A percentile compares a stretch with the other conserved stretches of the same genome.
These are phyloP conservation scores for Gymnobelideus leadbeateri DNA, from an alignment of 2,113 vertebrate species.

Conservation along the genomic window DNA sequence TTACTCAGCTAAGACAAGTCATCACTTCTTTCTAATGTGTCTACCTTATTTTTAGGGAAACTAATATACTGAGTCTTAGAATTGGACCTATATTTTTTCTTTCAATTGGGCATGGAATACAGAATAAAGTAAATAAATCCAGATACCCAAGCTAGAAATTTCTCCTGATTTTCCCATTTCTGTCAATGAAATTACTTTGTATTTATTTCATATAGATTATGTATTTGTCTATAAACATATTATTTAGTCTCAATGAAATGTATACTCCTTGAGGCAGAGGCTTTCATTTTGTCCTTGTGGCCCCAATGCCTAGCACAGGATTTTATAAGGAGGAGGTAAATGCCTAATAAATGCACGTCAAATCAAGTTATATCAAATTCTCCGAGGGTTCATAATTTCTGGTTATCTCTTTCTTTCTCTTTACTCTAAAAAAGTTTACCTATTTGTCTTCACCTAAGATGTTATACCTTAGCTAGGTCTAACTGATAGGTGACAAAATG, in stretches of 20 bases:
- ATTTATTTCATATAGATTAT: background rate
- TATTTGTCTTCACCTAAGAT: background rate
- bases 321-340: background rate
- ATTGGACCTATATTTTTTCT: background rate
- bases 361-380: background rate
- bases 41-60: background rate
- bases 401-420: background rate
- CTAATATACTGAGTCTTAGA: background rate
- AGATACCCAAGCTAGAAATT: background rate
- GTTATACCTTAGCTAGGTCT: background rate
- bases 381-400: background rate
- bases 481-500: background rate
- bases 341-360: background rate
- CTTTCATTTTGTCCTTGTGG: background rate
- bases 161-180: background rate
- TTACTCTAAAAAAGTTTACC: background rate
- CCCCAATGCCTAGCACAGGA: background rate
- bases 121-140: background rate
- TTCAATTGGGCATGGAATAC: background rate
- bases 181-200: background rate
- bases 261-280: background rate
- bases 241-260: background rate
- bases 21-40: constrained; percentile 39
- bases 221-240: background rate
- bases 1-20: constrained; percentile 71